Evolutionary conservation across 1,140 invertebrate species (phyloP).

Genomic region (Berghia stephanieae): DNA sequence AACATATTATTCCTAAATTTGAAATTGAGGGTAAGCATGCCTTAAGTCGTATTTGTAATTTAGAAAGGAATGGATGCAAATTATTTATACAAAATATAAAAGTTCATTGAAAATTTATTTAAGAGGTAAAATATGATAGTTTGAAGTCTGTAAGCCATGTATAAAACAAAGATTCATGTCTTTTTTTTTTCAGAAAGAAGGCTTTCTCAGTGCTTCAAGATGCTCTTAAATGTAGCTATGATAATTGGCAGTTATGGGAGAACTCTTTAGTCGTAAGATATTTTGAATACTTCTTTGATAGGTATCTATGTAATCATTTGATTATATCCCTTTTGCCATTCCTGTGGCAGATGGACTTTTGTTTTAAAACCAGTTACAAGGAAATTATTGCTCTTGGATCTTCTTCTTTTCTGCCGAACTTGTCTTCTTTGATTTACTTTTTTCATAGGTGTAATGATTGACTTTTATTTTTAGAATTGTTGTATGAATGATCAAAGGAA

Average conservation of each 20-base stretch:
- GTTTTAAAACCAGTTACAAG: background rate
- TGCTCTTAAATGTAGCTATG: slow-evolving; percentile 90
- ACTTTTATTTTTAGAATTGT: too few relatives aligned
- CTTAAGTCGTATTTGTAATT: too few relatives aligned
- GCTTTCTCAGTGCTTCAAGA: slow-evolving; percentile 78
- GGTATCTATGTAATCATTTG: background rate
- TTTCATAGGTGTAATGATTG: too few relatives aligned
- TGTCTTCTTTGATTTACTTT: background rate
- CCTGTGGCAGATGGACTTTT: too few relatives aligned
- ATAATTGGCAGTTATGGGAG: slow-evolving; percentile 97
- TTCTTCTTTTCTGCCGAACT: background rate
- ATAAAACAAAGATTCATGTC: background rate
- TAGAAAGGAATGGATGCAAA: too few relatives aligned
- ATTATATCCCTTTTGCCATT: background rate
- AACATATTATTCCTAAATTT: too few relatives aligned
- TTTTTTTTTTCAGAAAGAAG: slow-evolving; percentile 66
- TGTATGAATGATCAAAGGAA: too few relatives aligned
- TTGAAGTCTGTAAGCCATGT: background rate
- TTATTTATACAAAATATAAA: too few relatives aligned
- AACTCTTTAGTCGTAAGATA: slow-evolving; percentile 72
- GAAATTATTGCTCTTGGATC: background rate
- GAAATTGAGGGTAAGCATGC: too few relatives aligned
- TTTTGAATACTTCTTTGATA: background rate
- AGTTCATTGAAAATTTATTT: too few relatives aligned
- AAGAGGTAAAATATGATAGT: background rate